These are phyloP conservation scores for Brachionus asplanchnoidis DNA, from an alignment of 1,140 invertebrate genomes.

Conservation along the genomic window DNA sequence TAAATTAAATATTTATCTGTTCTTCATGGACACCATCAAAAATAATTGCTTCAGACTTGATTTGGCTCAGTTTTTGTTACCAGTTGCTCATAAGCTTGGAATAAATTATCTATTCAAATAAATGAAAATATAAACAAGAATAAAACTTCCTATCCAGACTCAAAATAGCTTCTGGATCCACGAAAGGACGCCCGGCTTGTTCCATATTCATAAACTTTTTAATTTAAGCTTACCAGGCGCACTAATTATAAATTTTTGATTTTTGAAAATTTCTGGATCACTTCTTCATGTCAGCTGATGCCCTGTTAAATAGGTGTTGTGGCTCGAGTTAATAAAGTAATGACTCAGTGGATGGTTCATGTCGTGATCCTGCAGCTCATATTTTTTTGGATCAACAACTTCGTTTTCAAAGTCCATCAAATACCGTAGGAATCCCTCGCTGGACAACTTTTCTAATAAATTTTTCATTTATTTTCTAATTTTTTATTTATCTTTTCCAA, in stretches of 20 bases:
- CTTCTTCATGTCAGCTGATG: conserved; percentile 91
- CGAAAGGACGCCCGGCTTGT: background rate
- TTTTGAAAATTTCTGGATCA: conserved; percentile 93
- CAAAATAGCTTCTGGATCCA: background rate
- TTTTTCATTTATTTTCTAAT: background rate
- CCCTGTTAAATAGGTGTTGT: conserved; percentile 58
- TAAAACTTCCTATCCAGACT: background rate
- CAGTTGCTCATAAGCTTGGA: background rate
- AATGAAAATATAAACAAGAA: background rate
- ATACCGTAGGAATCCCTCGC: conserved; percentile 87
- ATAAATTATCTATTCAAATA: background rate
- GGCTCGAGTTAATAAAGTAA: conserved; percentile 82
- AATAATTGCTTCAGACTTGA: background rate
- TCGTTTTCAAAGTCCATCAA: conserved; percentile 90
- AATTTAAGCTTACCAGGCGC: background rate
- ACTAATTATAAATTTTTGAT: background rate
- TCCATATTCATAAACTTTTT: background rate
- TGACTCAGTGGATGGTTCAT: conserved; percentile 92
- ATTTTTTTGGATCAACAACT: conserved; percentile 77
- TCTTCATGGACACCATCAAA: background rate
- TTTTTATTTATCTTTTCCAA: background rate
- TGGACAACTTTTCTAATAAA: background rate
- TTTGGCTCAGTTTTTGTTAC: background rate
- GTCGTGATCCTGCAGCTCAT: conserved; percentile 77
- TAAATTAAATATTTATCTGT: background rate